Evolutionary conservation across 2,888 invertebrate species (phyloP), one percentile per base, ranked within the genome.

Genomic region (Hirtodrosophila duncani): DNA sequence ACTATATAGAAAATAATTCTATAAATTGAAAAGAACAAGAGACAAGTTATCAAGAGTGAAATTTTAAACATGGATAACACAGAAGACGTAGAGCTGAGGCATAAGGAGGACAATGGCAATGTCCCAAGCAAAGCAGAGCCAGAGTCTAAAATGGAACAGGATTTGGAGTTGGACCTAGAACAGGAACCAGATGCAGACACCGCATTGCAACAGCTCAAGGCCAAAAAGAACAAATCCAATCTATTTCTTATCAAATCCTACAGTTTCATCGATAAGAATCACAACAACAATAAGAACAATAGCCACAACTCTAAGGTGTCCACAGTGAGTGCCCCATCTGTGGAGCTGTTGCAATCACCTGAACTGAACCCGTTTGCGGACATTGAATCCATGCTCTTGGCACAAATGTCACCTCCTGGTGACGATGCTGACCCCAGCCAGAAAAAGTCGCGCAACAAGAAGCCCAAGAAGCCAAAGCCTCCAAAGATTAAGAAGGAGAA

Each of bases 171-270:
- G 10, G 26, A 42, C 23, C 17, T 30, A 30, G 58, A 53, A 6
- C 18, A 31, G 20, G 51, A 61, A 20, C 41, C 11, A 6, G n/a
- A 33, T 17, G 29, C 18, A 10, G 21, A 45, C 30, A 29, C 53
- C 7, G n/a, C n/a, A n/a, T 33, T 67, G 46, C 69, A 67, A 29
- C 70, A 70, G 39, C 29, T 74, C 3, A 75, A 77, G 58, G 67
- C 75, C 26, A 69, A 71, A 39, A 80, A 81, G 55, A 80, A 79
- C 53, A 77, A 77, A 48, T 81, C 81, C 20, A 81, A 79, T 66
- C 31, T 80, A 51, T 80, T 62, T 53, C 57, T 80, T 11, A 80
- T 81, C 29, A 80, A 81, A 42, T 81, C 80, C 1, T 71, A 80
- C 43, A 80, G 80, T 51, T 79, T 79, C 26, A 77, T 63, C 43